These are phyloP conservation scores for Neotragus moschatus DNA, from an alignment of 2,113 vertebrate species.

Conservation along the genomic window DNA sequence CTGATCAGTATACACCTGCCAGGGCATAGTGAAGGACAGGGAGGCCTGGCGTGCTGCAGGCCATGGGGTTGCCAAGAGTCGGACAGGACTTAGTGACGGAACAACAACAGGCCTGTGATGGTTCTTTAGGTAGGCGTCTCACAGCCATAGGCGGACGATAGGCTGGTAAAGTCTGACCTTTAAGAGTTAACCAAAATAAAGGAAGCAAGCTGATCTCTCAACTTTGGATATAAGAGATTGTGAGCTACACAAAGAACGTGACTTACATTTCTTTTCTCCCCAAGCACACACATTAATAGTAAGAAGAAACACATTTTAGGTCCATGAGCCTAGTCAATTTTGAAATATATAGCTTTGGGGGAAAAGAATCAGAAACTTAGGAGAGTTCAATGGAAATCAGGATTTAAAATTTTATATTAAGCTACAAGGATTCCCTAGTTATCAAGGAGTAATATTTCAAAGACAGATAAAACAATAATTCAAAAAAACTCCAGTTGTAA, in stretches of 20 bases:
- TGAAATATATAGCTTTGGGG: background rate
- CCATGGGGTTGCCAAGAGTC: background rate
- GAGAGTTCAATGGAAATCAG: background rate
- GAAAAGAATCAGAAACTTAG: background rate
- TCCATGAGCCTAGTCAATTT: background rate
- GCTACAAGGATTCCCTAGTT: background rate
- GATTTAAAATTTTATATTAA: background rate
- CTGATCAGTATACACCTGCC: background rate
- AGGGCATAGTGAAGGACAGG: background rate
- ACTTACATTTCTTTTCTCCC: background rate
- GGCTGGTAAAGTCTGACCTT: too few relatives aligned
- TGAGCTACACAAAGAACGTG: background rate
- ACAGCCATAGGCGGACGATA: fast-evolving
- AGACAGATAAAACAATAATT: background rate
- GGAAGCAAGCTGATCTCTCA: background rate
- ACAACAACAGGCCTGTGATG: fast-evolving
- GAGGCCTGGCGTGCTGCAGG: background rate
- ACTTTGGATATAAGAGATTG: background rate
- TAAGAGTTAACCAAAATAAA: background rate
- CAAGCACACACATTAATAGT: background rate
- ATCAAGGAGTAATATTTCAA: background rate
- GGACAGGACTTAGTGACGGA: background rate
- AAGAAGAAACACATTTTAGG: background rate
- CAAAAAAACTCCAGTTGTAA: background rate
- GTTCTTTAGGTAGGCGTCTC: fast-evolving